Evolutionary conservation across 1,140 invertebrate species (phyloP).

Genomic region (Homarus americanus): DNA sequence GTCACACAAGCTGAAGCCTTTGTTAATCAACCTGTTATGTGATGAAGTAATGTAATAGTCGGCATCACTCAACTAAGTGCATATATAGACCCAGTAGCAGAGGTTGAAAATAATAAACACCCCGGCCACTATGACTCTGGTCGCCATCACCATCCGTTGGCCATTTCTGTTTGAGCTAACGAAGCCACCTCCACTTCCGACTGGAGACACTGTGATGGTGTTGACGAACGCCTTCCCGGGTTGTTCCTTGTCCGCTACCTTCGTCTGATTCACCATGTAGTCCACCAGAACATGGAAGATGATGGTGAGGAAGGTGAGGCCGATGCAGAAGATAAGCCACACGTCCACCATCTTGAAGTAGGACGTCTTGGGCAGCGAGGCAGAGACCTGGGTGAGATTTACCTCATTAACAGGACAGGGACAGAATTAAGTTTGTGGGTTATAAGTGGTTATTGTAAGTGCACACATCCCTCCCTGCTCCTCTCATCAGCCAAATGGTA

Average conservation of each 20-base stretch:
- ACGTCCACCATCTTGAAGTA: constrained; percentile 65
- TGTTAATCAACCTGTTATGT: too few species aligned
- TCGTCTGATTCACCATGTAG: background rate
- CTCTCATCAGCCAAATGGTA: too few species aligned
- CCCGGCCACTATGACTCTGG: background rate
- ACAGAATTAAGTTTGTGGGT: too few species aligned
- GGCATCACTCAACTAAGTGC: too few species aligned
- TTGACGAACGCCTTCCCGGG: background rate
- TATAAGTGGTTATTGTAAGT: too few species aligned
- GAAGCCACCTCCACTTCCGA: background rate
- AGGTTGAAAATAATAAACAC: constrained; percentile 44
- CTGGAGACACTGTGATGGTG: constrained; percentile 17
- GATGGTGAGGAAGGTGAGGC: constrained; percentile 58
- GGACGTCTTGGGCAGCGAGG: constrained; percentile 48
- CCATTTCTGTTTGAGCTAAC: background rate
- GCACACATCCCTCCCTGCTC: too few species aligned
- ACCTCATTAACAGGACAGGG: background rate
- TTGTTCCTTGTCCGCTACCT: background rate
- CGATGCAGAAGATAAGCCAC: constrained; percentile 57
- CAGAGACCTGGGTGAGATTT: constrained; percentile 42
- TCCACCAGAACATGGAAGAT: constrained; percentile 50
- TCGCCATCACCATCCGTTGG: background rate
- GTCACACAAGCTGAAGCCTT: too few species aligned
- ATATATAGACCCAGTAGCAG: constrained; percentile 46
- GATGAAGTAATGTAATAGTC: too few species aligned